phyloP scores from a whole-genome alignment of 2,113 vertebrate species.

The Plestiodon gilberti region DNA sequence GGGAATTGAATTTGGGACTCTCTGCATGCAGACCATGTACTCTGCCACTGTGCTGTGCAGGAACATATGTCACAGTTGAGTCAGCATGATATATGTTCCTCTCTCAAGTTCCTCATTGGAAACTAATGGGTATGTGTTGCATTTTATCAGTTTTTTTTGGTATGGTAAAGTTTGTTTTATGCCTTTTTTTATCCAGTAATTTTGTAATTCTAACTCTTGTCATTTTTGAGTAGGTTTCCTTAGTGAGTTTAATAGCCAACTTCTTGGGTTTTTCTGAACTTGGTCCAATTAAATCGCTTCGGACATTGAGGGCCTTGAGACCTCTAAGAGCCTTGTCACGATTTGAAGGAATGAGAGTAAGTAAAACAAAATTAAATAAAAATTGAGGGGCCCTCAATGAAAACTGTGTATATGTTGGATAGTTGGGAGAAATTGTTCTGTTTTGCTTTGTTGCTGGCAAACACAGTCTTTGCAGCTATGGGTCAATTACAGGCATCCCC shows the following conservation, averaged over 20 bases:
- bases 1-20: no score
- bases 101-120: no score
- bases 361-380: conserved; percentile 77
- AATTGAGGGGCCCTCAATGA: neutral
- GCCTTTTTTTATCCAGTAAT: neutral
- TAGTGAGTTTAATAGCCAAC: conserved; percentile 89
- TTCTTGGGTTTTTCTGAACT: conserved; percentile 82
- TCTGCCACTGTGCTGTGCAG: neutral
- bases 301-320: conserved; percentile 93
- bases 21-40: no score
- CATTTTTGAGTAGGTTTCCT: conserved; percentile 85
- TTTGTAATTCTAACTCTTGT: neutral
- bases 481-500: no score
- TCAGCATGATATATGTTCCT: neutral
- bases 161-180: neutral
- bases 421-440: neutral
- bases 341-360: conserved; percentile 99
- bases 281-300: conserved; percentile 90
- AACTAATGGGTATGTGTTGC: neutral
- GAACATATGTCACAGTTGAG: neutral
- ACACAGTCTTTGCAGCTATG: no score
- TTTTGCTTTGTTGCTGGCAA: neutral
- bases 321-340: conserved; percentile 96
- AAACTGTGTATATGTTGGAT: neutral
- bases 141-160: neutral